Base-by-base conservation (phyloP, 2,888 invertebrate genomes). In the Liopterus haemorrhoidalis region DNA sequence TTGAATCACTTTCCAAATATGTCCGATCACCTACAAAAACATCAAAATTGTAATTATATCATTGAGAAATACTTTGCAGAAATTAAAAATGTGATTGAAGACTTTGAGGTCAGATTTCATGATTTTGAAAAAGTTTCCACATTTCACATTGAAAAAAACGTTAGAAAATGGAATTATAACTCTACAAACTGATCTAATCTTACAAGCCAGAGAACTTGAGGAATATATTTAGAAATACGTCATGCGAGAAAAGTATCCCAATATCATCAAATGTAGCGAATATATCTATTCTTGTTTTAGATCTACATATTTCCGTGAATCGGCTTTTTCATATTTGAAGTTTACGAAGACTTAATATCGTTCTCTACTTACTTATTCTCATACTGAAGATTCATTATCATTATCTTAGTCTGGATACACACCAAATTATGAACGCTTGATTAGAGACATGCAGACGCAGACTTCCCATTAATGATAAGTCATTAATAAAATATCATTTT, bases 141-240 rank as follows among this genome's bases (percentile, higher is more conserved):
- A n/a, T n/a, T n/a, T n/a, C n/a, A n/a, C n/a, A n/a, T n/a, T n/a
- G 46, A 11, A 50, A 36, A 49, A 49, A 1, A 42, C 31, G 5
- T 31, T 53, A 35, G 43, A 49, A 47, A 52, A 51, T 43, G 49
- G 49, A 49, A 48, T 44, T 45, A 49, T 51, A 49, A 49, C 22
- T 46, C 31, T 50, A 46, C 52, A 50, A 49, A 22, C 39, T 48
- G 50, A 51, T 40, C 28, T 49, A 42, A 46, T 43, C 42, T 51
- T 50, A 52, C 45, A 46, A 50, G 41, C 41, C 48, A 50, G 44
- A 40, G 18, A 46, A 52, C 15, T 46, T 49, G 46, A 46, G 21
- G 46, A 49, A 39, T 24, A 41, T 48, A 50, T 50, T 48, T 50
- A 48, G 50, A 50, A 50, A 49, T 50, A 46, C 18, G 46, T 49